phyloP scores from a whole-genome alignment of 2,797 vertebrate species.

The Gallirallus australis region DNA sequence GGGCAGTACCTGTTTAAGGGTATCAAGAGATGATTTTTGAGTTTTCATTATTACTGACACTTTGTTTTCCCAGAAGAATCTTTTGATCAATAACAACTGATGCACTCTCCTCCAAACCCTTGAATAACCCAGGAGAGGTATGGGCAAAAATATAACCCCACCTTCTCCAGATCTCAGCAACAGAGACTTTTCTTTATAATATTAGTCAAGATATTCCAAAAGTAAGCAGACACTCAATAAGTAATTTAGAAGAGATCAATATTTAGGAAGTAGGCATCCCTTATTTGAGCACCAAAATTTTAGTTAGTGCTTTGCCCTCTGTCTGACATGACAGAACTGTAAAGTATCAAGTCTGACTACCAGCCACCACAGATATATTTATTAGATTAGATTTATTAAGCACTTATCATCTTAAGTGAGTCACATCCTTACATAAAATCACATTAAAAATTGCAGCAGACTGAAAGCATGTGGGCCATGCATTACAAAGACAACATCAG shows the following conservation, averaged over 20 bases:
- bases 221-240: background rate
- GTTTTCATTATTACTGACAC: background rate
- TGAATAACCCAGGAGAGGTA: background rate
- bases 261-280: background rate
- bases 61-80: background rate
- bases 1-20: background rate
- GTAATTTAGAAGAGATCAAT: background rate
- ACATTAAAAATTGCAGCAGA: background rate
- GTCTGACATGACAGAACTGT: background rate
- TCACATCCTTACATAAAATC: background rate
- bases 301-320: background rate
- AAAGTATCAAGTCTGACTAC: background rate
- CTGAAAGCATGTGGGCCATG: background rate
- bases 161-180: background rate
- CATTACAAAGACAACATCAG: background rate
- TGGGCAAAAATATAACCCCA: background rate
- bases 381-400: background rate
- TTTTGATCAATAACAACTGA: background rate
- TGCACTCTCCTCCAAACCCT: background rate
- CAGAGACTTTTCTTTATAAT: background rate
- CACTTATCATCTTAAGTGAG: background rate
- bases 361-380: background rate
- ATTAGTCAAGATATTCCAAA: background rate
- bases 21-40: background rate
- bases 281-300: background rate